A percentile compares a stretch with the other conserved stretches of the same genome.
Conservation (phyloP, 2,888 invertebrate genomes). For the Platycheirus albimanus region DNA sequence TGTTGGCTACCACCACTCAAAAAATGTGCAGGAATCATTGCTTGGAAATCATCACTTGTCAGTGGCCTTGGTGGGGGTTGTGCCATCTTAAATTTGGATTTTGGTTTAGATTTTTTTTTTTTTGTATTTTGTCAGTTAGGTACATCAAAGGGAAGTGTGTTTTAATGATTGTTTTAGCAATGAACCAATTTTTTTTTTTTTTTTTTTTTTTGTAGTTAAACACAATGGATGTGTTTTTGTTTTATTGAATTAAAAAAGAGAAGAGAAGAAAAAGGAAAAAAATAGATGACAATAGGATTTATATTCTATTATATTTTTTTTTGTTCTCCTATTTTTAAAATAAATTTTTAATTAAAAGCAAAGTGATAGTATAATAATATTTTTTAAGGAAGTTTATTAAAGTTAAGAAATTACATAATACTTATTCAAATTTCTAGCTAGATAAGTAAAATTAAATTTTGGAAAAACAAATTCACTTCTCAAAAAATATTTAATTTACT, state of each 20-base stretch:
- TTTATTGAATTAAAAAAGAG: conserved; percentile 69
- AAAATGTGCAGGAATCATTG: conserved; percentile 97
- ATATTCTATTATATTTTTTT: conserved; percentile 37
- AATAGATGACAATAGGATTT: conserved; percentile 69
- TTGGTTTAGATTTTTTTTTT: conserved; percentile 57
- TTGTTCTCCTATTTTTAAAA: conserved; percentile 47
- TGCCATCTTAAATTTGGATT: conserved; percentile 74
- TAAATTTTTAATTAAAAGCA: conserved; percentile 38
- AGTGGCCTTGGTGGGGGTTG: conserved; percentile 88
- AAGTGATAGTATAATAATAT: conserved; percentile 6
- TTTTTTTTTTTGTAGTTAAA: conserved; percentile 63
- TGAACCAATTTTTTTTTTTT: conserved; percentile 51
- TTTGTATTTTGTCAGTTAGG: conserved; percentile 75
- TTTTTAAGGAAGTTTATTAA: neutral
- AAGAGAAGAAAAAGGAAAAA: conserved; percentile 75
- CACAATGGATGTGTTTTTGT: conserved; percentile 63
- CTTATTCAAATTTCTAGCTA: neutral
- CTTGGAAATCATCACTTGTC: conserved; percentile 97
- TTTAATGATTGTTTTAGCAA: conserved; percentile 71
- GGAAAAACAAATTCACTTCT: neutral
- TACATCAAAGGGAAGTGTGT: conserved; percentile 68
- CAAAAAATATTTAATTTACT: neutral
- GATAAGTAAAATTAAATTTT: neutral
- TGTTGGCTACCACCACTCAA: conserved; percentile 91
- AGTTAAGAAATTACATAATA: no score